Base-by-base conservation (phyloP, 2,113 vertebrate species). In the Polypterus senegalus region DNA sequence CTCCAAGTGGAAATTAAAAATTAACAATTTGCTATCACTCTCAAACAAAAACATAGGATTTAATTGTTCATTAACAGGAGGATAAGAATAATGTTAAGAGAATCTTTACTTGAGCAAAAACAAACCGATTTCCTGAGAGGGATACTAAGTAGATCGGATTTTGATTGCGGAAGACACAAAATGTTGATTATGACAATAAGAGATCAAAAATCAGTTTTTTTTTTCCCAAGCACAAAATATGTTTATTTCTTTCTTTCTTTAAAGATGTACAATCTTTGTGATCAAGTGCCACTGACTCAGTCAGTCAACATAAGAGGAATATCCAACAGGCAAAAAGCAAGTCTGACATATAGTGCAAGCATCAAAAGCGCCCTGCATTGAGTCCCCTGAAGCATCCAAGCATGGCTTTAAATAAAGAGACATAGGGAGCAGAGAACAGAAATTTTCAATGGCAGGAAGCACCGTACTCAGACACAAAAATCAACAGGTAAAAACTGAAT, bases 161-260 rank as follows among this genome's bases (percentile, higher is more conserved):
- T 27, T 27, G 27, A 27, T 27, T 27, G 27, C 27, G 27, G 27
- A 27, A 27, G 27, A 27, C 54, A 62, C 58, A 62, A 60, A 54
- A 65, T 65, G 65, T 64, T 69, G 53, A 67, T 62, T 67, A 65
- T 53, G 8, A 60, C 9, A 47, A 60, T 46, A n/a, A 47, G 5
- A 60, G 45, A 45, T 58, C 7, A 58, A 47, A 58, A n/a, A 46
- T 48, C 59, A 61, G 9, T 43, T 3, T 27, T 3, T 43, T 61
- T 61, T 27, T 73, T 75, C 84, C 92, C 88, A 89, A 92, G 90
- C 89, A 94, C 85, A 92, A 93, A 91, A 89, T 85, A 83, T 92
- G 91, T 96, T 93, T 94, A 96, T 94, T 91, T 87, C 67, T 91
- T 91, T 87, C 67, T 91, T 85, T 83, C 81, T 87, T 86, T 79